Evolutionary conservation across 2,113 vertebrate genomes (phyloP).

Genomic region (Crotalus viridis): DNA sequence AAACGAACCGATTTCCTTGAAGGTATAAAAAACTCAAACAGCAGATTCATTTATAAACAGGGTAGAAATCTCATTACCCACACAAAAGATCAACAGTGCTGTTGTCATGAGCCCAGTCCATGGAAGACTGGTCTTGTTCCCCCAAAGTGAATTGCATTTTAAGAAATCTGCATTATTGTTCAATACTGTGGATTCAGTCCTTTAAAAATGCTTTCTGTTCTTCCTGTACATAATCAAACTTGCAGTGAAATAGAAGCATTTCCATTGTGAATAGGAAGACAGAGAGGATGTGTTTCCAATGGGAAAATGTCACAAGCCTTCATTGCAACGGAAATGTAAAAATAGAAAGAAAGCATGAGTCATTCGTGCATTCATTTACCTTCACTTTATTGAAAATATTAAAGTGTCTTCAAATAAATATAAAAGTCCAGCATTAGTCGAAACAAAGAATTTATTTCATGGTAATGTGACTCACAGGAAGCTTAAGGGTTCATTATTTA

Average conservation of each 20-base stretch:
- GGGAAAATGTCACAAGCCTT: not conserved
- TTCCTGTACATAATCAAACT: not conserved
- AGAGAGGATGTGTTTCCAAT: not conserved
- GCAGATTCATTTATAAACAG: not conserved
- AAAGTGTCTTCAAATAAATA: slow-evolving; percentile 1
- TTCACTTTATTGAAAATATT: not conserved
- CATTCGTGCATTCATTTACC: not conserved
- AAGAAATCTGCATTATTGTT: not conserved
- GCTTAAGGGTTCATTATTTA: slow-evolving; percentile 7
- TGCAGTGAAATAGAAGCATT: not conserved
- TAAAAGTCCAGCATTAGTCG: not conserved
- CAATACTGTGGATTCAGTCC: not conserved
- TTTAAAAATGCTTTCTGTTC: not conserved
- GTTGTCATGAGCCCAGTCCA: not conserved
- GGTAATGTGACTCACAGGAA: slow-evolving; percentile 6
- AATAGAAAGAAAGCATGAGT: not conserved
- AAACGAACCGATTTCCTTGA: not conserved
- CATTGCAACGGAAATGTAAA: not conserved
- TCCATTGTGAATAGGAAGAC: not conserved
- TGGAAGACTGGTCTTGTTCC: not conserved
- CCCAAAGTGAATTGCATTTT: not conserved
- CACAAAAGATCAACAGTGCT: not conserved
- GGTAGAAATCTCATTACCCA: not conserved
- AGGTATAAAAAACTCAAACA: not conserved
- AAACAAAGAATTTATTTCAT: slow-evolving; percentile 19